Evolutionary conservation across 2,113 vertebrate species (phyloP).

Genomic region (Paramormyrops kingsleyae): DNA sequence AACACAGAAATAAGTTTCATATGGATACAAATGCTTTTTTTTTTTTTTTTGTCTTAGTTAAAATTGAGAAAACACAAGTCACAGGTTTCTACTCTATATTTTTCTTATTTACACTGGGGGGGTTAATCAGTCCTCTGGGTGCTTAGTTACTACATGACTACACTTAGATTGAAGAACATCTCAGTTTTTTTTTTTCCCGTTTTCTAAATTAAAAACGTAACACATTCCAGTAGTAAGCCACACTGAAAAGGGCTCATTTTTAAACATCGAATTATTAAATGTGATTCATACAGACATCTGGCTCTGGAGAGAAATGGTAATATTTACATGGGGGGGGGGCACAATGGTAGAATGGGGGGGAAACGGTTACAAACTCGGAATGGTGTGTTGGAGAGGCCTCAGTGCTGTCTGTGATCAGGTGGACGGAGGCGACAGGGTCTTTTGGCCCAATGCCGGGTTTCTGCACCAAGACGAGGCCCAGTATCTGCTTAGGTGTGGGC

Average conservation of each 20-base stretch:
- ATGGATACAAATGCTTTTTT: conserved; percentile 58
- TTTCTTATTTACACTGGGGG: conserved; percentile 67
- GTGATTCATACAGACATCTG: conserved; percentile 53
- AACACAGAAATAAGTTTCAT: conserved; percentile 60
- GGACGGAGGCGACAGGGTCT: background rate
- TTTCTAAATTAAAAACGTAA: conserved; percentile 55
- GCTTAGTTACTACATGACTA: conserved; percentile 68
- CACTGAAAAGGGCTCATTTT: conserved; percentile 50
- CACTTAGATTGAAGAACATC: conserved; percentile 60
- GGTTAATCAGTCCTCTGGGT: conserved; percentile 67
- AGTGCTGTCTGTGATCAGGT: background rate
- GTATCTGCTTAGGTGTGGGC: background rate
- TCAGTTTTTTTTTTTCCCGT: conserved; percentile 33
- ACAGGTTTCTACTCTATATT: conserved; percentile 67
- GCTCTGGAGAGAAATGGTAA: conserved; percentile 49
- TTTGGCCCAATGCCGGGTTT: background rate
- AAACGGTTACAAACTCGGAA: background rate
- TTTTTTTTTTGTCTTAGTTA: conserved; percentile 53
- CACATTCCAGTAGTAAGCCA: conserved; percentile 72
- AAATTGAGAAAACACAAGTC: conserved; percentile 60
- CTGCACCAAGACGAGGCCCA: background rate
- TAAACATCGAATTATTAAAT: conserved; percentile 43
- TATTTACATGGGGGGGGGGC: conserved; percentile 57
- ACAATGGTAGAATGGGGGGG: conserved; percentile 25
- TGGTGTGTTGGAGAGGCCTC: background rate